Percentiles rank a stretch among this genome's conserved stretches.
Conservation (phyloP, 1,140 invertebrate species). For the Drosophila nikananu region DNA sequence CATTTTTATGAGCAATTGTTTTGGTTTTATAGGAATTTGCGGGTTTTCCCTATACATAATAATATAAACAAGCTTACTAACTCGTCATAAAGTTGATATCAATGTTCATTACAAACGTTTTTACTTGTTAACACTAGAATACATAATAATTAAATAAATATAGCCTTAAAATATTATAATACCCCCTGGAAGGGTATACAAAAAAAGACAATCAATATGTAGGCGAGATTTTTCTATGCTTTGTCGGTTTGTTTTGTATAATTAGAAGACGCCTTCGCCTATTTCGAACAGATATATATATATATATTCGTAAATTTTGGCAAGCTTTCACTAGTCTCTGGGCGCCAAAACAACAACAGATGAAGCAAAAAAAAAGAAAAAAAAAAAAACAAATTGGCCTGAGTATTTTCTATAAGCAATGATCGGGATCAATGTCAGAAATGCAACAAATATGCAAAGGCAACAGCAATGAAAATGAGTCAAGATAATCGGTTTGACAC, state of each 20-base stretch:
- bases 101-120: background rate
- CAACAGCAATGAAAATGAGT: conserved; percentile 22
- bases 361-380: conserved; percentile 16
- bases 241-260: conserved; percentile 23
- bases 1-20: background rate
- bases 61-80: background rate
- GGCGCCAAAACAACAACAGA: conserved; percentile 31
- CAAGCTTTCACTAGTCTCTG: conserved; percentile 56
- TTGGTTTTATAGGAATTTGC: no score
- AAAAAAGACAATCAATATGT: conserved; percentile 11
- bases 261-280: conserved; percentile 20
- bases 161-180: background rate
- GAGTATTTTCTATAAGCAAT: conserved; percentile 46
- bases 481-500: conserved; percentile 18
- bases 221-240: conserved; percentile 15
- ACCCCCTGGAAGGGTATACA: background rate
- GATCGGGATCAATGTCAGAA: conserved; percentile 63
- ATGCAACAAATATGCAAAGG: conserved; percentile 52
- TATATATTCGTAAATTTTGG: conserved; percentile 46
- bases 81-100: background rate
- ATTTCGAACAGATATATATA: conserved; percentile 19
- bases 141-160: no score
- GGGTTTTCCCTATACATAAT: background rate
- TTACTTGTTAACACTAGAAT: background rate
- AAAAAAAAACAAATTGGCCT: conserved; percentile 33